Evolutionary conservation across 2,113 vertebrate genomes (phyloP), one percentile per base, ranked within the genome.

Genomic region (Pungitius pungitius): DNA sequence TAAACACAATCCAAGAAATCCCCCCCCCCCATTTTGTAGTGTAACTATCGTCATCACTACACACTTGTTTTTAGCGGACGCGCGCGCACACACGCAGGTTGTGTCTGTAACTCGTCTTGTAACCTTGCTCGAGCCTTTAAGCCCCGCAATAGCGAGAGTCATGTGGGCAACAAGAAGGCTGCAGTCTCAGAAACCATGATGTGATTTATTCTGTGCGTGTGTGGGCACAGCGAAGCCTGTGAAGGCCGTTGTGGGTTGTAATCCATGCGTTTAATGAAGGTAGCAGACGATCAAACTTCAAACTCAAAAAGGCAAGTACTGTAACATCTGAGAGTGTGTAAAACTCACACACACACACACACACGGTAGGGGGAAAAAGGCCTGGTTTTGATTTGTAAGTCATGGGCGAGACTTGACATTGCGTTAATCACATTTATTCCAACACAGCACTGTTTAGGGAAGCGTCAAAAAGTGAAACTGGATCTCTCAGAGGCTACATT

Each of bases 121-220:
- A 81, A 79, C 77, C 75, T 43, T n/a, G 22, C 35, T 8, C 68
- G 43, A 74, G 77, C 59, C 73, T 73, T 57, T 62, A 67, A 76
- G 39, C 4, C 64, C n/a, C 6, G 30, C 39, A 12, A 20, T 33
- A 49, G 45, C 3, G 2, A 79, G 35, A 62, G 75, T 58, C 52
- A 78, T 55, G 49, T 71, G 2, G 71, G 70, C 76, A 87, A 33
- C 47, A 54, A 76, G 60, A 73, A 40, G 54, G 80, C 78, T 73
- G 66, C 75, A 49, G 83, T 40, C 86, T 56, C 70, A 69, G 64
- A 73, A 65, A 40, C 37, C 77, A 88, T 86, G 78, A 87, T 87
- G 59, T 58, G 55, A 73, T 85, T 80, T 73, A 80, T 66, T 62
- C 59, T 27, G 45, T 74, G 30, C 35, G 30, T 20, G 51, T 77